A percentile compares a stretch with the other conserved stretches of the same genome.
phyloP scores from a whole-genome alignment of 2,888 invertebrate genomes.

The Frankliniella fusca region DNA sequence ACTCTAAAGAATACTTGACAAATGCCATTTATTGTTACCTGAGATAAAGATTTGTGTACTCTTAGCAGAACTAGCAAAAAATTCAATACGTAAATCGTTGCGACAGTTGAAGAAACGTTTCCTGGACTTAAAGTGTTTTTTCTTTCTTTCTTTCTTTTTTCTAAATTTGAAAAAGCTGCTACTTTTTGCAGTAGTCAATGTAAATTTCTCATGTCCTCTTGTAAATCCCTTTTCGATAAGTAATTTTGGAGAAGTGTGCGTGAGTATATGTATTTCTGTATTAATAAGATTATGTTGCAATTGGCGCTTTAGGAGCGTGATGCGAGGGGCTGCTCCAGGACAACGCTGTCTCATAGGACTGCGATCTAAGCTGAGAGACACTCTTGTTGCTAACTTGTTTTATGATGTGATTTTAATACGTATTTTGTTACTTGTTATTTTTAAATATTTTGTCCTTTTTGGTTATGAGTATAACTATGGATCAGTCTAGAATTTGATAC shows the following conservation, averaged over 20 bases:
- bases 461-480: constrained; percentile 24
- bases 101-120: not conserved
- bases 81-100: constrained; percentile 4
- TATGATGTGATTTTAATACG: constrained; percentile 26
- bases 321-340: not conserved
- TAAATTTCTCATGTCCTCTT: too few relatives aligned
- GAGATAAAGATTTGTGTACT: constrained; percentile 27
- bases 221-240: not conserved
- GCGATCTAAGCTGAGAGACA: constrained; percentile 11
- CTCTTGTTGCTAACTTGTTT: constrained; percentile 26
- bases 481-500: constrained; percentile 23
- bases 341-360: not conserved
- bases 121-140: not conserved
- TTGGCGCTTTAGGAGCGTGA: not conserved
- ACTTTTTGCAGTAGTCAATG: too few relatives aligned
- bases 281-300: not conserved
- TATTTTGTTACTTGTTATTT: constrained; percentile 27
- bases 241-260: not conserved
- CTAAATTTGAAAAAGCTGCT: not conserved
- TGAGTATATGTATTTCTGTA: constrained; percentile 17
- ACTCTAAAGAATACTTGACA: constrained; percentile 25
- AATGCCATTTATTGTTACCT: constrained; percentile 32
- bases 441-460: constrained; percentile 22
- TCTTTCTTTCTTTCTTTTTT: not conserved
- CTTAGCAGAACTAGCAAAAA: not conserved